Percentiles rank a stretch among this genome's conserved stretches.
Conservation (phyloP, 2,888 invertebrate species). For the Orgyia antiqua region DNA sequence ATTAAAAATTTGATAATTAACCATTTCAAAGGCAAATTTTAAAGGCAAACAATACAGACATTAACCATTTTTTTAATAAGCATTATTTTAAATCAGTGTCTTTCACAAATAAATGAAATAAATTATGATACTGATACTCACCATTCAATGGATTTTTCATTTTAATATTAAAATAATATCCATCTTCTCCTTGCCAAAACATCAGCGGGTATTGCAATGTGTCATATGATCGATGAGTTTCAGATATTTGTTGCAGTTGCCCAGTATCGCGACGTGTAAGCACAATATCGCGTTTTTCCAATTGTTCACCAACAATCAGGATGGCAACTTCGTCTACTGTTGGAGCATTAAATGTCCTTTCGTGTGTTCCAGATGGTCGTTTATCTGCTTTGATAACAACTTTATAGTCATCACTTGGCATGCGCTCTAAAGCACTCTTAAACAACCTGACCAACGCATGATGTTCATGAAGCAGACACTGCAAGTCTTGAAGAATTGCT, state of each 20-base stretch:
- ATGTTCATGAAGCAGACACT: slow-evolving; percentile 25
- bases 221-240: slow-evolving; percentile 4
- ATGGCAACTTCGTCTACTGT: slow-evolving; percentile 30
- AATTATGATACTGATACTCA: no score
- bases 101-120: no score
- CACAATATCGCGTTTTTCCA: slow-evolving; percentile 16
- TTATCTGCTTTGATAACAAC: slow-evolving; percentile 8
- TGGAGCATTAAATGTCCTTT: slow-evolving; percentile 7
- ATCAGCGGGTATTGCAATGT: slow-evolving; percentile 13
- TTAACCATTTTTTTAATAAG: neutral
- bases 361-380: slow-evolving; percentile 7
- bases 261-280: slow-evolving; percentile 12
- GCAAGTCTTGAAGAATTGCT: slow-evolving; percentile 2
- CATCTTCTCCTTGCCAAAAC: slow-evolving; percentile 29
- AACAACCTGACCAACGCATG: slow-evolving; percentile 24
- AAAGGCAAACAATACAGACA: no score
- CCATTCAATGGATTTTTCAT: slow-evolving; percentile 15
- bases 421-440: slow-evolving; percentile 24
- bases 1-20: no score
- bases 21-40: slow-evolving; percentile 7
- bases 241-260: slow-evolving; percentile 8
- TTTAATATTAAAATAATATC: slow-evolving; percentile 21
- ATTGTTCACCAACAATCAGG: slow-evolving; percentile 25
- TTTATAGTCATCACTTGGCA: slow-evolving; percentile 33
- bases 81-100: no score